Evolutionary conservation across 1,140 invertebrate species (phyloP).

Genomic region (Cotesia typhae): DNA sequence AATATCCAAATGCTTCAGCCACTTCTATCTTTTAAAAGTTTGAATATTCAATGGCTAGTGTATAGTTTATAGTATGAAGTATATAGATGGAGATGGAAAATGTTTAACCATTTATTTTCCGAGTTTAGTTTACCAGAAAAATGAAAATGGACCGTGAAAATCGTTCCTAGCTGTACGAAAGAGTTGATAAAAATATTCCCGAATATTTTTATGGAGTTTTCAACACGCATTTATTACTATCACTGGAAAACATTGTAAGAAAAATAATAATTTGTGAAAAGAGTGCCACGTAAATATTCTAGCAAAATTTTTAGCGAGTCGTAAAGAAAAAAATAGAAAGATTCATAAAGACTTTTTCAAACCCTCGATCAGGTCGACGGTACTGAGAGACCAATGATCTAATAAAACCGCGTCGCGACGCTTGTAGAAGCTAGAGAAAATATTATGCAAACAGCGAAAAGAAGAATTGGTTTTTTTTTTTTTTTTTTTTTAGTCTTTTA

Average conservation of each 20-base stretch:
- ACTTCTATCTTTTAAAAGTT: slow-evolving; percentile 10
- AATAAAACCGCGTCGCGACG: slow-evolving; percentile 15
- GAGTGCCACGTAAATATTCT: neutral
- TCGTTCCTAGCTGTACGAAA: neutral
- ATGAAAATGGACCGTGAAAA: slow-evolving; percentile 29
- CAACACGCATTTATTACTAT: too few relatives aligned
- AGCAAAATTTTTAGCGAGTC: slow-evolving; percentile 12
- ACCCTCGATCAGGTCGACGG: slow-evolving; percentile 24
- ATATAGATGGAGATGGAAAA: slow-evolving; percentile 3
- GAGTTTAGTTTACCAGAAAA: slow-evolving; percentile 10
- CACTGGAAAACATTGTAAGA: neutral
- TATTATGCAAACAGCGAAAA: slow-evolving; percentile 10
- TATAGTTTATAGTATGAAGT: neutral
- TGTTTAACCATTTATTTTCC: slow-evolving; percentile 14
- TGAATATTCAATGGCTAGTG: slow-evolving; percentile 14
- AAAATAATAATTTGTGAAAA: neutral
- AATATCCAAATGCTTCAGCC: slow-evolving; percentile 14
- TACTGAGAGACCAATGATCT: slow-evolving; percentile 20
- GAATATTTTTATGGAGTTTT: neutral
- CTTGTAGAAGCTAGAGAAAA: neutral
- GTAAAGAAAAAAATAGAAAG: slow-evolving; percentile 26
- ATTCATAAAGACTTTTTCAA: slow-evolving; percentile 25
- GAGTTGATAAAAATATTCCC: slow-evolving; percentile 2
- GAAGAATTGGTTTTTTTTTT: too few relatives aligned
- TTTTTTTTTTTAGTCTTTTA: too few relatives aligned